Evolutionary conservation across 2,113 vertebrate species (phyloP).

Genomic region (Oncorhynchus kisutch): DNA sequence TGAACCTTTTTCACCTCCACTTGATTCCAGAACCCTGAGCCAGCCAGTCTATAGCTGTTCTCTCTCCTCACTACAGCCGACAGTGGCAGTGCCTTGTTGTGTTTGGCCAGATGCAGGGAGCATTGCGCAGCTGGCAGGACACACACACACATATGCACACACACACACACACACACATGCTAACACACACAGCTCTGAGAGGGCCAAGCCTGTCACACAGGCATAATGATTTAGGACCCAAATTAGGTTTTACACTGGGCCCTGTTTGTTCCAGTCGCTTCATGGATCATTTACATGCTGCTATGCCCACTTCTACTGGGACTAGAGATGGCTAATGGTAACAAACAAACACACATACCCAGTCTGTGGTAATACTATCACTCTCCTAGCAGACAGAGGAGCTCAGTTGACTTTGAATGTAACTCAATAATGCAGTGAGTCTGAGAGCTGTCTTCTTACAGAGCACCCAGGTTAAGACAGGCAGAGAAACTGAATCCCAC

Average conservation of each 20-base stretch:
- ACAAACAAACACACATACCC: conserved; percentile 5
- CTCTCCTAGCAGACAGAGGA: not conserved
- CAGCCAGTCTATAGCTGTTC: conserved; percentile 71
- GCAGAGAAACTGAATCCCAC: no score
- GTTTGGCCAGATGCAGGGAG: conserved; percentile 80
- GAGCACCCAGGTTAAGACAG: not conserved
- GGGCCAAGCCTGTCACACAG: conserved; percentile 74
- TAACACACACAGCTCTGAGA: conserved; percentile 68
- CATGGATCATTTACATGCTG: conserved; percentile 69
- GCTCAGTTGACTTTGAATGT: not conserved
- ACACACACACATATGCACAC: conserved; percentile 5
- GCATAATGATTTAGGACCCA: conserved; percentile 79
- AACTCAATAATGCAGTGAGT: not conserved
- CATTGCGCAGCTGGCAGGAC: conserved; percentile 75
- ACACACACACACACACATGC: conserved; percentile 10
- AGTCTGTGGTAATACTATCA: conserved; percentile 5
- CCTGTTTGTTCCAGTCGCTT: conserved; percentile 67
- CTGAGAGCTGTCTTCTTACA: not conserved
- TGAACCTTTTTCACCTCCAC: conserved; percentile 70
- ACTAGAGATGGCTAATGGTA: conserved; percentile 2
- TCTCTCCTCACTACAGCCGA: conserved; percentile 68
- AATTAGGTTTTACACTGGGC: conserved; percentile 76
- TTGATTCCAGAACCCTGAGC: conserved; percentile 62
- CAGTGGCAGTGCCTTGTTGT: conserved; percentile 78
- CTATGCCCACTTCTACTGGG: conserved; percentile 37